Evolutionary conservation across 2,113 vertebrate species (phyloP), one percentile per base, ranked within the genome.

Genomic region (Xyliphius kryptos): DNA sequence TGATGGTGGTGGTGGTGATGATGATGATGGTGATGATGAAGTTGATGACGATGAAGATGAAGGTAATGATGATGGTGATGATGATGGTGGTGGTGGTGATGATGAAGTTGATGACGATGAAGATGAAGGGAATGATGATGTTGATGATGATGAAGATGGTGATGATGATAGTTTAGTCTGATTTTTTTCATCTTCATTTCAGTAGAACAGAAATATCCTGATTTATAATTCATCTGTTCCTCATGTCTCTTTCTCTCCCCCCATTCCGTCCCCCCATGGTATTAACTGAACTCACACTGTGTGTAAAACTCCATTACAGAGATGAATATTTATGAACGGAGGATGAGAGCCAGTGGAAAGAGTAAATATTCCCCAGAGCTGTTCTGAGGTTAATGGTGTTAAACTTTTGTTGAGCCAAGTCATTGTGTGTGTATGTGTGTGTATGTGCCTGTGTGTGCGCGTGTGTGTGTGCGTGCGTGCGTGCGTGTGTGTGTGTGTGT

Each of bases 371-470:
- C 71, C 52, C 57, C 61, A 59, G 56, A 61, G 61, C 61, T 56
- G 15, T 61, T 56, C 56, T 19, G 62, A 69, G 71, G 66, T 73
- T 73, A 73, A 73, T 69, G 71, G 71, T 69, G 71, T 68, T 68
- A 73, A 73, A 73, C 61, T 73, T 72, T 67, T 67, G 70, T 72
- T 68, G 62, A 63, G 70, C 70, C 70, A 65, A 73, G 66, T 73
- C 61, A 40, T 50, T 40, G n/a, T 52, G 15, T 55, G 51, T 59
- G 46, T 66, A 17, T 49, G 53, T n/a, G 10, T 62, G 38, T 58
- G 62, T 40, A 44, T 37, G 48, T 40, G 53, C 55, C 52, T 61
- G 47, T 65, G 56, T 60, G 55, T 51, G 60, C 44, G 40, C 17
- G 37, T 67, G 56, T 60, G 66, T 47, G 48, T 47, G 55, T 40